Evolutionary conservation across 64 coral and sea anemone genomes (phyloP).

Genomic region (Stylophora pistillata): DNA sequence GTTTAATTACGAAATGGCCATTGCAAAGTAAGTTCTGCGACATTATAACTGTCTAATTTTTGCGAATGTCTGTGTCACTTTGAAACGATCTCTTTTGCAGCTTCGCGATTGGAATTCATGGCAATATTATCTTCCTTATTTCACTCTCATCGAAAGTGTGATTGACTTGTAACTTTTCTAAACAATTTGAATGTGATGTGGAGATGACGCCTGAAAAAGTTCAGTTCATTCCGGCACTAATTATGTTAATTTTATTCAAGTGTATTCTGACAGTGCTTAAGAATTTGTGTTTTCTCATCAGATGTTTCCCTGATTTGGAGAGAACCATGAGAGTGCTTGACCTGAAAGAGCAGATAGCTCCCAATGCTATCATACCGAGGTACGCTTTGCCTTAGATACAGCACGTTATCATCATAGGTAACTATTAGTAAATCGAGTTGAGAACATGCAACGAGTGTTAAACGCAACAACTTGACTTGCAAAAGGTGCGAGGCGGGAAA

Average conservation of each 20-base stretch:
- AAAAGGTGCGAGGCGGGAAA: too few relatives aligned
- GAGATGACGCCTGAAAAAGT: too few relatives aligned
- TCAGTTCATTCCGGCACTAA: background rate
- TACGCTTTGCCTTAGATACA: background rate
- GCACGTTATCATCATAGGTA: background rate
- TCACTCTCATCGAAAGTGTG: too few relatives aligned
- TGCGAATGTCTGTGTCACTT: background rate
- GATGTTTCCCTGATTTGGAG: conserved; percentile 82
- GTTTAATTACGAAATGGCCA: conserved; percentile 90
- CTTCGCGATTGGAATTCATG: background rate
- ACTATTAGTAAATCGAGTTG: background rate
- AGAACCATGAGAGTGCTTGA: conserved; percentile 85
- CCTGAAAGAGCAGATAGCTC: conserved; percentile 62
- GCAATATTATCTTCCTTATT: too few relatives aligned
- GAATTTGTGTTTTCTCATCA: background rate
- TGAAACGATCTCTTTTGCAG: background rate
- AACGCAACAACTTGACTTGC: too few relatives aligned
- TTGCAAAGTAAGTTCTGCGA: conserved; percentile 59
- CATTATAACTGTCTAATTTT: background rate
- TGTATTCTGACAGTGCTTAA: background rate
- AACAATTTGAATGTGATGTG: too few relatives aligned
- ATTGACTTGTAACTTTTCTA: too few relatives aligned
- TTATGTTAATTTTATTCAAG: conserved; percentile 5
- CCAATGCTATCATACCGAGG: conserved; percentile 81
- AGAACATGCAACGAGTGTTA: background rate